These are phyloP conservation scores for Chaitophorus viminalis DNA, from an alignment of 2,888 invertebrate species.

Conservation along the genomic window DNA sequence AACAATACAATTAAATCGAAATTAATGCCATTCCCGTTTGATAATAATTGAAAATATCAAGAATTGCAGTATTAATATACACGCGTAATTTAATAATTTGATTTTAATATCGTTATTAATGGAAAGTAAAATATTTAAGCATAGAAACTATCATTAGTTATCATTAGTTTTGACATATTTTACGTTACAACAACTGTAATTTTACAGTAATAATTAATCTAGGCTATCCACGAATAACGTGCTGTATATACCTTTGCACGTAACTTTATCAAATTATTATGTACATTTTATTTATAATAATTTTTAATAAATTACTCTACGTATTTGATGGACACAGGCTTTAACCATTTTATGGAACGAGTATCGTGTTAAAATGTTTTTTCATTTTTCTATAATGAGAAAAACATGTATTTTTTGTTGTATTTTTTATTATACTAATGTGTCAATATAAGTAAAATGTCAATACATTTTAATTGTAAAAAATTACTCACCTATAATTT, in stretches of 20 bases:
- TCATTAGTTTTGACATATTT: constrained; percentile 38
- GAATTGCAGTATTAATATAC: neutral
- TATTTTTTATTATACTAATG: too few relatives aligned
- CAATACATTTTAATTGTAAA: too few relatives aligned
- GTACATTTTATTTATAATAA: neutral
- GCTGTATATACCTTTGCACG: neutral
- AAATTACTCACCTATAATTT: too few relatives aligned
- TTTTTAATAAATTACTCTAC: constrained; percentile 14
- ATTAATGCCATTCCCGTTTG: constrained; percentile 2
- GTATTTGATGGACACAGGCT: neutral
- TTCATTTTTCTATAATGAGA: neutral
- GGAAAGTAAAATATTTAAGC: constrained; percentile 27
- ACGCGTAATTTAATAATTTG: constrained; percentile 35
- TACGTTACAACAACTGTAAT: neutral
- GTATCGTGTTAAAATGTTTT: neutral
- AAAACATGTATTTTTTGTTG: neutral
- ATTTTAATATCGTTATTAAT: constrained; percentile 40
- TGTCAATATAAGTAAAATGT: too few relatives aligned
- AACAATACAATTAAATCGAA: neutral
- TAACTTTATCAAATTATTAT: constrained; percentile 6
- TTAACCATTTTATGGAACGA: neutral
- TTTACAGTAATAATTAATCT: constrained; percentile 20
- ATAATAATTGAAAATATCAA: constrained; percentile 16
- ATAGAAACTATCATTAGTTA: constrained; percentile 24
- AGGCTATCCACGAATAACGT: neutral